Base-by-base conservation (phyloP, 2,797 vertebrate genomes). In the Stomatorhinus walkeri region DNA sequence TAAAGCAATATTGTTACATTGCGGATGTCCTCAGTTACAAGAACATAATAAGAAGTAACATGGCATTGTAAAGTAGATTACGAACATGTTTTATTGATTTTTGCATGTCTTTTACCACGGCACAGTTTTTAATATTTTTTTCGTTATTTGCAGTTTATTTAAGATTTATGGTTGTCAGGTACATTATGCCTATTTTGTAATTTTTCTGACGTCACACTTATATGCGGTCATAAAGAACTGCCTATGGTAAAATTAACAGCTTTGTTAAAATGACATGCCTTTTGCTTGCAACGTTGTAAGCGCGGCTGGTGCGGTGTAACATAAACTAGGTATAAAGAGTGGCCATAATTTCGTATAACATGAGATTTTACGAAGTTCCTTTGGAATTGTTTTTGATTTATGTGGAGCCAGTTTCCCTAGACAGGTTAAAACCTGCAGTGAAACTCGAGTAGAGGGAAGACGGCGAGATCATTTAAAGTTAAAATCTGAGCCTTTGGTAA, bases 331-430 rank as follows among this genome's bases (percentile, higher is more conserved):
- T 3, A 89, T 88, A 85, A 90, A 0, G 92, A 89, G 12, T 51
- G 64, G 4, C 28, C 88, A 87, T 22, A 88, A 90, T 90, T 92
- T 90, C 93, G 94, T 94, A 94, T 93, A 95, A 94, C 92, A 92
- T 90, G 92, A 93, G 92, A 92, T 92, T 92, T 93, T 91, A 91
- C 89, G 89, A 94, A 94, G 94, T 94, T 95, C 93, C 94, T 94
- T 92, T 94, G 91, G 93, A 94, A 91, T 93, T 95, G 94, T 90
- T 94, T 93, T 94, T 96, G 96, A 97, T 97, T 97, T 97, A 96
- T 96, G 95, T 94, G 93, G 93, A 93, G 93, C 89, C 95, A 92
- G 92, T 92, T 91, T 92, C 93, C 90, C 89, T 89, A 95, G 90
- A 88, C 95, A 95, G 93, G 92, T 93, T 94, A 92, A 94, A 93